phyloP scores from a whole-genome alignment of 64 coral and sea anemone species.

The Stichodactyla mertensii region DNA sequence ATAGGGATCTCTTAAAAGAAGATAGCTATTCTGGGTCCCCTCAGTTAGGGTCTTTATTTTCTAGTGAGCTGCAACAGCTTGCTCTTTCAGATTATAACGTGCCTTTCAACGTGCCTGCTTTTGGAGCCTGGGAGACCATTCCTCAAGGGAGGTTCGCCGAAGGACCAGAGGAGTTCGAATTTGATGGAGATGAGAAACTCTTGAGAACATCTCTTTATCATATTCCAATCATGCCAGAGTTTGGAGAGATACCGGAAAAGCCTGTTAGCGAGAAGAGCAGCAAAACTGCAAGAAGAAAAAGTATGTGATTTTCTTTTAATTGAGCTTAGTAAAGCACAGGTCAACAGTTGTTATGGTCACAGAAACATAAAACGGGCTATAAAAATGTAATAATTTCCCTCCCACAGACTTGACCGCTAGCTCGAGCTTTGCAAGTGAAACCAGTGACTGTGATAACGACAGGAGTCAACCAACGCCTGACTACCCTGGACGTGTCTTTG shows the following conservation, averaged over 20 bases:
- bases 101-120: neutral
- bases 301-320: neutral
- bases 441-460: slow-evolving; percentile 24
- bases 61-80: neutral
- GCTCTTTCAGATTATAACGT: neutral
- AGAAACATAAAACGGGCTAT: neutral
- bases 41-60: neutral
- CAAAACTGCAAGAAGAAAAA: slow-evolving; percentile 20
- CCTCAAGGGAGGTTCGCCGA: neutral
- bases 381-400: neutral
- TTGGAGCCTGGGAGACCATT: slow-evolving; percentile 9
- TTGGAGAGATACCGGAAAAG: slow-evolving; percentile 68
- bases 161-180: neutral
- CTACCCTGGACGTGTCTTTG: slow-evolving; percentile 45
- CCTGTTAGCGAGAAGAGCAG: slow-evolving; percentile 78
- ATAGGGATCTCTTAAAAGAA: neutral
- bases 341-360: too few species aligned
- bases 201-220: slow-evolving; percentile 26
- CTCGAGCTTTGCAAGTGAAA: slow-evolving; percentile 25
- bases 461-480: neutral
- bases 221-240: slow-evolving; percentile 55
- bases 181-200: neutral
- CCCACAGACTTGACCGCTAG: neutral
- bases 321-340: too few species aligned
- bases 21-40: neutral